These are phyloP conservation scores for Gephyroberyx darwinii DNA, from an alignment of 2,797 vertebrate species.

Conservation along the genomic window DNA sequence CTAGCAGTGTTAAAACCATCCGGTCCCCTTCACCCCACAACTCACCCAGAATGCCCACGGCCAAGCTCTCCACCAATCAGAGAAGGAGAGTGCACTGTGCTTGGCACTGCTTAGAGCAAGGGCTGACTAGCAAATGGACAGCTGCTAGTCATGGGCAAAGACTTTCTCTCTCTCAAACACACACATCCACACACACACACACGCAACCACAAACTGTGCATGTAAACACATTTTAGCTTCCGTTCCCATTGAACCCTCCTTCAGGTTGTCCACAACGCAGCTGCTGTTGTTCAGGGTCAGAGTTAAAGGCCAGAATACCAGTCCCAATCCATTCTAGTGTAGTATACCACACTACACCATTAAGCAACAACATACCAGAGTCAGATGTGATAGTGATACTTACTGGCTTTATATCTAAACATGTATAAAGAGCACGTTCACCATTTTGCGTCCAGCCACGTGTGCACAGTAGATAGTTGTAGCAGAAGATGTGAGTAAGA, in stretches of 20 bases:
- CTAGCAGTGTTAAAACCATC: conserved; percentile 34
- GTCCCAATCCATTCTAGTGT: background rate
- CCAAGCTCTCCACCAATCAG: conserved; percentile 61
- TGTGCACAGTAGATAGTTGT: background rate
- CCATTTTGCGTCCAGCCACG: background rate
- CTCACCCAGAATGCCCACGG: conserved; percentile 34
- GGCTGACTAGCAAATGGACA: conserved; percentile 54
- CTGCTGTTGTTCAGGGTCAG: background rate
- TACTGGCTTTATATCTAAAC: background rate
- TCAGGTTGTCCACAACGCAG: conserved; percentile 12
- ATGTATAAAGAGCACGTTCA: background rate
- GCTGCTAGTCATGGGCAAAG: conserved; percentile 64
- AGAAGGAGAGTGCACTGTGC: conserved; percentile 38
- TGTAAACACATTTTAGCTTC: conserved; percentile 21
- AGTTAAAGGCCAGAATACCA: conserved; percentile 3
- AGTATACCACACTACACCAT: background rate
- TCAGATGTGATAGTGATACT: too few relatives aligned
- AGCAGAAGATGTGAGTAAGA: background rate
- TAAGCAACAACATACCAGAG: background rate
- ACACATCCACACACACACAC: conserved; percentile 27
- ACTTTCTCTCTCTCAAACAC: conserved; percentile 25
- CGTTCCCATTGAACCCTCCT: conserved; percentile 12
- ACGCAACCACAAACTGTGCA: conserved; percentile 15
- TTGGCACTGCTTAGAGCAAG: conserved; percentile 57
- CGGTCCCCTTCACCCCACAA: conserved; percentile 19